Base-by-base conservation (phyloP, 2,888 invertebrate species). In the Ypsolopha sequella region DNA sequence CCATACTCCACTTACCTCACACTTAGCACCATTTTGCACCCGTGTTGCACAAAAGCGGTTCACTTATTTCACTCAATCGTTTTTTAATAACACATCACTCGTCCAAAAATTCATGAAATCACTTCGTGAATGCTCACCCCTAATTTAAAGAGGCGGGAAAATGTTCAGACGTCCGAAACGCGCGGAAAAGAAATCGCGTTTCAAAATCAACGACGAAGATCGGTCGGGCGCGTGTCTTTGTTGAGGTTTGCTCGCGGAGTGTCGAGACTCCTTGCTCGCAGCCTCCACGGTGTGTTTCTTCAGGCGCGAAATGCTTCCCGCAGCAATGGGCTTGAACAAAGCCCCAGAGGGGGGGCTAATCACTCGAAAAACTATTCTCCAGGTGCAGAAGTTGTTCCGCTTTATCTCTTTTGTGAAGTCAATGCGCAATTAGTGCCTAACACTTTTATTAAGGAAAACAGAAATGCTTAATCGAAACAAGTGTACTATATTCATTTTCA, bases 11-110 rank as follows among this genome's bases (percentile, higher is more conserved):
- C 80, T 81, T 71, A 85, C 85, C 79, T 81, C 61, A 72, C 56
- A 71, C 64, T 77, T 63, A 76, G 63, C 73, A 79, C 70, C 85
- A 85, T 85, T 77, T 79, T 85, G 68, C 72, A 76, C 64, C 56
- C 49, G 35, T 47, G 59, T 57, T 56, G 56, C 65, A 67, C 66
- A 61, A 35, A 53, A 56, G 55, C 59, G 55, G 56, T 60, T 51
- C 61, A 58, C 56, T 58, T 55, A n/a, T 36, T 45, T 54, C 56
- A 56, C 51, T 55, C 54, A 59, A 61, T 54, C 63, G 55, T 63
- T 62, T 65, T 66, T 53, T 57, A 62, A 58, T 55, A 52, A 60
- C 66, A 66, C 64, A 59, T 52, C 60, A 62, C 60, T 58, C 51
- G 52, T 46, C 52, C 38, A 36, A 10, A 34, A 50, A 36, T 13